Percentiles rank a stretch among this genome's conserved stretches.
phyloP scores from a whole-genome alignment of 2,888 invertebrate species.

The Agrilus cyanescens region DNA sequence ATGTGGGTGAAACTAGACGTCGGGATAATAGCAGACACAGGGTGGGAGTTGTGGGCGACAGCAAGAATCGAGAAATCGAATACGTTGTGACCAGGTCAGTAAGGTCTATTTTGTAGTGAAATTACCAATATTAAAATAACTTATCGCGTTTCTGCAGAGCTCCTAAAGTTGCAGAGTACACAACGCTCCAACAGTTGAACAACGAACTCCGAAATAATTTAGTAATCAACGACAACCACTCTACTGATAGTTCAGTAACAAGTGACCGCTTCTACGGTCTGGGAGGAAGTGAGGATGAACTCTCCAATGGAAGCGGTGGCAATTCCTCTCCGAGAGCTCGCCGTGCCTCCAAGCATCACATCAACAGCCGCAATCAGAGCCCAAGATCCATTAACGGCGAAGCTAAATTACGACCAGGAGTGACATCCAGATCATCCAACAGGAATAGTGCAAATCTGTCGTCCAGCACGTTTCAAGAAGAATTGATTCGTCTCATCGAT shows the following conservation, averaged over 20 bases:
- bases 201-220: constrained; percentile 27
- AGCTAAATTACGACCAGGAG: constrained; percentile 42
- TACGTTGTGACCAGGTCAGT: constrained; percentile 28
- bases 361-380: constrained; percentile 44
- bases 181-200: constrained; percentile 22
- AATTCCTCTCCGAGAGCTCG: constrained; percentile 42
- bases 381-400: constrained; percentile 47
- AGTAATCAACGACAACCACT: constrained; percentile 38
- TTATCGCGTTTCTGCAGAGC: constrained; percentile 12
- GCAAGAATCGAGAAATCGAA: constrained; percentile 37
- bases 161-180: constrained; percentile 27
- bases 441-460: constrained; percentile 49
- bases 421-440: constrained; percentile 38
- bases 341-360: constrained; percentile 37
- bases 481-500: constrained; percentile 70
- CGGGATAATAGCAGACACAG: constrained; percentile 31
- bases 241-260: constrained; percentile 39
- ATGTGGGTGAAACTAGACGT: constrained; percentile 12
- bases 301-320: constrained; percentile 43
- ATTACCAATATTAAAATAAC: too few species aligned
- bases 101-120: too few species aligned
- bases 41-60: constrained; percentile 26
- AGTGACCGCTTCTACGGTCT: constrained; percentile 34
- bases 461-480: constrained; percentile 63
- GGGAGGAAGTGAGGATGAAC: constrained; percentile 42